Evolutionary conservation across 2,113 vertebrate species (phyloP), one percentile per base, ranked within the genome.

Genomic region (Paraplagusia blochii): DNA sequence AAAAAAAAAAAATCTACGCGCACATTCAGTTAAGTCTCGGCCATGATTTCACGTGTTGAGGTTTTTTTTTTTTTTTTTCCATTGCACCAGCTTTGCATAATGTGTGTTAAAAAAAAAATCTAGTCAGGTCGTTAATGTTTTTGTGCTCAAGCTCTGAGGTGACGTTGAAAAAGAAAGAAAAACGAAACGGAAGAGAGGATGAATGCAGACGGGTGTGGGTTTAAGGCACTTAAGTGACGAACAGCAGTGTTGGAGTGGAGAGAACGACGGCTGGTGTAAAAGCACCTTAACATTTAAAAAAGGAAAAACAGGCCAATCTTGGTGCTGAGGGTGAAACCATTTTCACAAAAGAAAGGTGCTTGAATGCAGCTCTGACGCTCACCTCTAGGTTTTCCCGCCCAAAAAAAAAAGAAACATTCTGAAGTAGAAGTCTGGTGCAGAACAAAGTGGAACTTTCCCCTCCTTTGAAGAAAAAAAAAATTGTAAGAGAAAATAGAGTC

Each of bases 151-250:
- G 53, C 58, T 79, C 75, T 61, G 74, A 74, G 69, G 1, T 11
- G 62, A 60, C 63, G 9, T 43, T 66, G 10, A 19, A 54, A 63
- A 76, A 74, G 81, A 75, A 64, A 74, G 55, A 29, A 29, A 29
- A 29, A 29, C 3, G 22, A 29, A 29, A 29, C 6, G 43, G 43
- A 55, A 71, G 68, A 72, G 62, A 40, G 66, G 66, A 78, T 63
- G 72, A 69, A 76, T 73, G 76, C 63, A 65, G 57, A 50, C 14
- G 72, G 70, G 65, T 61, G 72, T 44, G 52, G 65, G 66, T 40
- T 29, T 87, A 88, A 89, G 89, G 89, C 89, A 90, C 89, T 90
- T 89, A 44, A 82, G 85, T 86, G 87, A 82, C 71, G 22, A 60
- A 84, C 73, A 77, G 76, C 73, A 70, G 73, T 63, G 78, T 66